Conservation (phyloP, 2,888 invertebrate species). For the Temnothorax ravouxi region DNA sequence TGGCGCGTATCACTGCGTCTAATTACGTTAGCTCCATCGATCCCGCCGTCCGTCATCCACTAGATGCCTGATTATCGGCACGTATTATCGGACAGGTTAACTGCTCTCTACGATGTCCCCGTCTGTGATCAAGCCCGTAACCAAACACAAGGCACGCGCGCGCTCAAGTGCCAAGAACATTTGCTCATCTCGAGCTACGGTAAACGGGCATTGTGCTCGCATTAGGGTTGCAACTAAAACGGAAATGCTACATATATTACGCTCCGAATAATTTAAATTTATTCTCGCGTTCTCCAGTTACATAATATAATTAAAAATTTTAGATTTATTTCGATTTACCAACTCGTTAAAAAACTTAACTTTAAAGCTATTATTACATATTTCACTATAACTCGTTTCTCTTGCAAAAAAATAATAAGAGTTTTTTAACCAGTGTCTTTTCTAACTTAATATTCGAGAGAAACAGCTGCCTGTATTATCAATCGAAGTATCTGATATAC, state of each 20-base stretch:
- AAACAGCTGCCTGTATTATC: conserved; percentile 14
- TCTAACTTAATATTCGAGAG: not conserved
- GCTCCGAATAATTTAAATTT: not conserved
- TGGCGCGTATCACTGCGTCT: conserved; percentile 75
- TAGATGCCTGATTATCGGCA: conserved; percentile 76
- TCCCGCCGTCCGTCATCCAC: conserved; percentile 69
- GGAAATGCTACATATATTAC: not conserved
- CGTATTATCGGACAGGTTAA: conserved; percentile 76
- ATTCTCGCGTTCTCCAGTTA: not conserved
- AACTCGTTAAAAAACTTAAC: not conserved
- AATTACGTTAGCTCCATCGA: conserved; percentile 78
- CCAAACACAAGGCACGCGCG: conserved; percentile 68
- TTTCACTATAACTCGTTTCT: not conserved
- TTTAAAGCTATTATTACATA: not conserved
- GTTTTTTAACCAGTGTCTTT: not conserved
- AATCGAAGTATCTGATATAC: conserved; percentile 26
- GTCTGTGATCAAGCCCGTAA: conserved; percentile 61
- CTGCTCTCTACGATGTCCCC: conserved; percentile 63
- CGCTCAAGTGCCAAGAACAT: conserved; percentile 64
- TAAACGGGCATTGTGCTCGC: conserved; percentile 37
- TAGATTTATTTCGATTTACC: not conserved
- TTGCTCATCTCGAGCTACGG: conserved; percentile 52
- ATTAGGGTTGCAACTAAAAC: conserved; percentile 4
- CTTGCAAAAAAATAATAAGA: not conserved
- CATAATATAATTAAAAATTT: not conserved